Evolutionary conservation across 2,113 vertebrate species (phyloP), one percentile per base, ranked within the genome.

Genomic region (Semnopithecus entellus): DNA sequence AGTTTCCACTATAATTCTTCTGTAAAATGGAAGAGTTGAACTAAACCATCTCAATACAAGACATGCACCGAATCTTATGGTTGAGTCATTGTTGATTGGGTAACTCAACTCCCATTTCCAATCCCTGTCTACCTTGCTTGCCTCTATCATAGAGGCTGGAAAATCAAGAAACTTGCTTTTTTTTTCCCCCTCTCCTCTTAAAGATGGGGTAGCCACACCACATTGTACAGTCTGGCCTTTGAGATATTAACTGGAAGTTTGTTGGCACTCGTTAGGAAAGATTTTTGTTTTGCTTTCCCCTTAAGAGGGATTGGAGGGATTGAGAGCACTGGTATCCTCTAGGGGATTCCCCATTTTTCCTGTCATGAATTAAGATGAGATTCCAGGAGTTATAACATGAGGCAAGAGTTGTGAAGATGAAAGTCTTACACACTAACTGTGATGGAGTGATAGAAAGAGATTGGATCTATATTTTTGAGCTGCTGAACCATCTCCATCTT

Each of bases 251-350:
- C 35, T 95, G 75, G 17, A 92, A 81, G 16, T 75, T 92, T 72
- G 73, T 43, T 35, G 11, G 6, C n/a, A 18, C 30, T 78, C 55
- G 70, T 64, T 83, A 86, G 55, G 73, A 73, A 66, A 80, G n/a
- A 64, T 55, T 94, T 94, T 59, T 30, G 4, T 40, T 93, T 84
- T 79, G 45, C 30, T 96, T 93, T 96, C 5, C 30, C 73, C 55
- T 83, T 86, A 81, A 80, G 83, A 87, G 45, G 61, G 30, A 27
- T 64, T 16, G 30, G 25, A 87, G 32, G 59, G n/a, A 27, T 64
- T 20, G 12, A 32, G 52, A 84, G 20, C n/a, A 43, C 30, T 48
- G 55, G 22, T 88, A 52, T 52, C 8, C 12, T 82, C n/a, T 50
- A 2, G 25, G 38, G 7, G 64, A 73, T 73, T 72, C 45, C 1